Evolutionary conservation across 2,113 vertebrate species (phyloP), one percentile per base, ranked within the genome.

Genomic region (Triplophysa rosa): DNA sequence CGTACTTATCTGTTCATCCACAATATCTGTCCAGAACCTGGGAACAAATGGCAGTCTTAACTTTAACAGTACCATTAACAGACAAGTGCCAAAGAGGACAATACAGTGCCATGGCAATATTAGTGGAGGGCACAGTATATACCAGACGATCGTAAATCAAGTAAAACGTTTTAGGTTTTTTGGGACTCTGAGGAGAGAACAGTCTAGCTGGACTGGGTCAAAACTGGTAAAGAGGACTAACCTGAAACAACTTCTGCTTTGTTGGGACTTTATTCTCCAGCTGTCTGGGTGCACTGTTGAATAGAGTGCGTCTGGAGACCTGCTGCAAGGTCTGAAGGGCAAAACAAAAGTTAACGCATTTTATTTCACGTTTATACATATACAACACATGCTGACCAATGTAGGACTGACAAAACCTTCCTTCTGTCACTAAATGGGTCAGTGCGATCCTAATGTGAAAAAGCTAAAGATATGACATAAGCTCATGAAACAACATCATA

Each of bases 241-340:
- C 95, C 94, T 97, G 95, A 85, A 97, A 96, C 13, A 93, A 9
- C 84, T 94, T 97, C 87, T 97, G 95, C 62, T 93, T 88, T 52
- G 93, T 89, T 64, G 88, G 42, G 77, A 97, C 88, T 86, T 84
- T 94, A 82, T 95, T 96, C 74, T 87, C 82, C 19, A 92, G 0
- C 75, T 90, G 93, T 85, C 92, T 93, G 79, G 89, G 86, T 24
- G 93, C 88, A 68, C 91, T 89, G 86, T 88, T 94, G 78, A 86
- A 91, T 81, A 96, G 80, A 65, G 92, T 91, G 81, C 94, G 89
- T 85, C 81, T 91, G 63, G 91, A 86, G 77, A 95, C 33, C 13
- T 93, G 95, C 69, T 85, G 88, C 73, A 95, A 87, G 66, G 87
- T 67, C 95, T 97, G 82, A 40, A 24, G 58, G 24, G 62, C 21